Evolutionary conservation across 2,113 vertebrate species (phyloP).

Genomic region (Cavia porcellus): DNA sequence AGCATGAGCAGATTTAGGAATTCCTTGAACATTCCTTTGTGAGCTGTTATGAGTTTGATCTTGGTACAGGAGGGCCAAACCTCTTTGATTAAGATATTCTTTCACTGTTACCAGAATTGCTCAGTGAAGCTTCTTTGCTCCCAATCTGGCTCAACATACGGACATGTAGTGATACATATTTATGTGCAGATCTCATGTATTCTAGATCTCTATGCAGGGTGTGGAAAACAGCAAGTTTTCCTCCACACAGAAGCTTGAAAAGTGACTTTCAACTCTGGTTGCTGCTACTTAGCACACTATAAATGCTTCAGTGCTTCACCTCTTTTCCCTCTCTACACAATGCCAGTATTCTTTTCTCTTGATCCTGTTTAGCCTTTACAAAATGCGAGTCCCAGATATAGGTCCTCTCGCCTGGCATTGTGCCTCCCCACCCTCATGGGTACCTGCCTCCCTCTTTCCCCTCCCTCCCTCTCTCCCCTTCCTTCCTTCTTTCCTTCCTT

Average conservation of each 20-base stretch:
- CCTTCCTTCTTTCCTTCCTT: too few relatives aligned
- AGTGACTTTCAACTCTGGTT: neutral
- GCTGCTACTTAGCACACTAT: neutral
- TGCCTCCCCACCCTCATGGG: neutral
- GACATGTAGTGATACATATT: too few relatives aligned
- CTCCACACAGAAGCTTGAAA: neutral
- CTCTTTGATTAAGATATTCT: neutral
- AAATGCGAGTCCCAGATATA: neutral
- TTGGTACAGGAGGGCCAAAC: neutral
- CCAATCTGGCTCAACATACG: neutral
- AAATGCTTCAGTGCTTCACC: neutral
- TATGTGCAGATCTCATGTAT: neutral
- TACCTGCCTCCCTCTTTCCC: too few relatives aligned
- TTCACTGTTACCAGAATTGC: neutral
- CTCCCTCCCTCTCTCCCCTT: too few relatives aligned
- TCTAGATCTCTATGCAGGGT: neutral
- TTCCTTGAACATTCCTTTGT: conserved; percentile 4
- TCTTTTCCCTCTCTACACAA: neutral
- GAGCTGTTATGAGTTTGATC: neutral
- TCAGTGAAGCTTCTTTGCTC: neutral
- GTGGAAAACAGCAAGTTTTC: neutral
- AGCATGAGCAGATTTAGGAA: neutral
- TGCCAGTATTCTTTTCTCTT: neutral
- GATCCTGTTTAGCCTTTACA: neutral
- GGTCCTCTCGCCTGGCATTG: neutral